Evolutionary conservation across 2,113 vertebrate genomes (phyloP), one percentile per base, ranked within the genome.

Genomic region (Antigone vipio): DNA sequence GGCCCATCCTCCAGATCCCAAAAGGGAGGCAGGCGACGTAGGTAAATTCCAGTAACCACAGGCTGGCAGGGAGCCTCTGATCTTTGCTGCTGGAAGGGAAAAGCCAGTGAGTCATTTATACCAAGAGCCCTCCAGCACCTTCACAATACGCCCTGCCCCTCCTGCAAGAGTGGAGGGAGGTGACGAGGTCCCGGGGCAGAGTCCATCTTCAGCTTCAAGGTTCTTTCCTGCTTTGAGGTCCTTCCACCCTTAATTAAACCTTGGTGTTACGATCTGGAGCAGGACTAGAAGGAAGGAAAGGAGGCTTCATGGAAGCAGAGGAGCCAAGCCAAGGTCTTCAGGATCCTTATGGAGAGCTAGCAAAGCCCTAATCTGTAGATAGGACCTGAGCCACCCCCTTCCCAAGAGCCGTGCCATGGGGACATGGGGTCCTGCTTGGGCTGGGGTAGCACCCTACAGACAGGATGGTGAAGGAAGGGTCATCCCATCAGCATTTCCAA

Each of bases 151-250:
- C 1, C 0, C 75, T 85, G 66, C 30, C 6, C 7, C 16, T 72
- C 44, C 58, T 64, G 44, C 0, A 0, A 59, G 38, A 53, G 22
- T 0, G 0, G 26, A 68, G 21, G 20, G n/a, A 79, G 30, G 15
- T 34, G 34, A 34, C 0, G 0, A 83, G 26, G 34, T 55, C 45
- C 11, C 2, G 2, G 22, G 34, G 34, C n/a, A 93, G 29, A 76
- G 14, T 8, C n/a, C 23, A 29, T 40, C 34, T 81, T 89, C 40
- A 89, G 13, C 34, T 69, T 69, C 2, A 3, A 62, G 7, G 7
- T 85, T n/a, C 47, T 45, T 89, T n/a, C 68, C 53, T 50, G n/a
- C 63, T 94, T 32, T 68, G 44, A 44, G 9, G 5, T 85, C 27
- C 21, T 86, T 86, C 35, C 29, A 63, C 38, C 30, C 45, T 75